Percentiles rank a stretch among this genome's conserved stretches.
Conservation (phyloP, 2,888 invertebrate genomes). For the Ennomos fuscantarius region DNA sequence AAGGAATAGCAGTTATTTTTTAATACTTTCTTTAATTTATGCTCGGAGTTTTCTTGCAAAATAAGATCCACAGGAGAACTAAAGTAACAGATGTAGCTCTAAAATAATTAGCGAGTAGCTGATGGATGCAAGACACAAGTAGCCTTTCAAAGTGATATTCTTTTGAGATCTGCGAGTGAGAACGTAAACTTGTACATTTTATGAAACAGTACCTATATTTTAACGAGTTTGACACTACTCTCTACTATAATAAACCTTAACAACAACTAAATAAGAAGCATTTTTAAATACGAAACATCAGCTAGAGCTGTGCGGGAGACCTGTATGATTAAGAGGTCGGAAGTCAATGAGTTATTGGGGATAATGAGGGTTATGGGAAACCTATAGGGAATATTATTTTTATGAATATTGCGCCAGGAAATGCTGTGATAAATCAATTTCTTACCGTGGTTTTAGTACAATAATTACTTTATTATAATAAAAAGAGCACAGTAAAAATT, state of each 20-base stretch:
- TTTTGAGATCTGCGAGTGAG: too few relatives aligned
- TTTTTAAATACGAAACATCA: conserved; percentile 1
- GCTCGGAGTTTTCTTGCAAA: too few relatives aligned
- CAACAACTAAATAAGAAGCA: background rate
- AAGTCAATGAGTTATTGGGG: conserved; percentile 38
- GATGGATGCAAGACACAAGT: too few relatives aligned
- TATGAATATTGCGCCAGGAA: background rate
- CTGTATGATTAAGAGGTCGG: conserved; percentile 36
- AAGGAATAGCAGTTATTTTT: too few relatives aligned
- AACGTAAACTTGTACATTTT: conserved; percentile 18
- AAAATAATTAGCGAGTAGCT: too few relatives aligned
- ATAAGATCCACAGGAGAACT: too few relatives aligned
- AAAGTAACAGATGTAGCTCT: too few relatives aligned
- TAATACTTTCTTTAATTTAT: too few relatives aligned
- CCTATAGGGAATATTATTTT: conserved; percentile 20
- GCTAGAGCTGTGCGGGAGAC: conserved; percentile 10
- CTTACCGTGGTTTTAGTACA: too few relatives aligned
- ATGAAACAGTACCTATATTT: conserved; percentile 1
- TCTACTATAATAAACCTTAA: conserved; percentile 10
- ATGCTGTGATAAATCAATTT: background rate
- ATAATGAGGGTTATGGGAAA: conserved; percentile 34
- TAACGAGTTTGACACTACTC: conserved; percentile 8
- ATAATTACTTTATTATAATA: too few relatives aligned
- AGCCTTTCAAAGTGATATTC: too few relatives aligned
- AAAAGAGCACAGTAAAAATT: too few relatives aligned